phyloP scores from a whole-genome alignment of 2,888 invertebrate genomes.

The Falcaria lacertinaria region DNA sequence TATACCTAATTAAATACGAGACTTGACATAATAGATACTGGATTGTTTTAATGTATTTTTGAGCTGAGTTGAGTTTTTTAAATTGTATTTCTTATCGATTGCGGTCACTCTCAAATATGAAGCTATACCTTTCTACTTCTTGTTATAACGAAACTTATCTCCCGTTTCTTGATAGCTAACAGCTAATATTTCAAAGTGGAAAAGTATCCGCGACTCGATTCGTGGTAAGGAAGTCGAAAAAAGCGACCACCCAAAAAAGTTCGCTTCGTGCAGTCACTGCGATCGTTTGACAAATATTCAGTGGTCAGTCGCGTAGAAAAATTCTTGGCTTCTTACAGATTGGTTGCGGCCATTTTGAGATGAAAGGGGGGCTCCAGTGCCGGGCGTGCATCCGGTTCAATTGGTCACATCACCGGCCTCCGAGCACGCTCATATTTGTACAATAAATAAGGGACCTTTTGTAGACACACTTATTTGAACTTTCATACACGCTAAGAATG shows the following conservation, averaged over 20 bases:
- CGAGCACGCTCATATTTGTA: constrained; percentile 34
- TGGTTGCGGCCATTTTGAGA: constrained; percentile 70
- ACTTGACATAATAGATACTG: too few relatives aligned
- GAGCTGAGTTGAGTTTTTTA: too few relatives aligned
- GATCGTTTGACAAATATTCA: constrained; percentile 60
- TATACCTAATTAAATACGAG: too few relatives aligned
- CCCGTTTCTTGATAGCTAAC: constrained; percentile 3
- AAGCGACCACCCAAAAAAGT: constrained; percentile 47
- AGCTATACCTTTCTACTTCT: too few relatives aligned
- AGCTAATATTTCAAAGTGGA: constrained; percentile 19
- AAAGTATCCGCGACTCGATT: constrained; percentile 37
- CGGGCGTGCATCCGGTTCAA: constrained; percentile 63
- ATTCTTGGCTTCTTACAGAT: constrained; percentile 65
- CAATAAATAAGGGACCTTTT: constrained; percentile 44
- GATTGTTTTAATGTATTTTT: too few relatives aligned
- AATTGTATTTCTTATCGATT: too few relatives aligned
- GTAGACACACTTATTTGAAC: constrained; percentile 36
- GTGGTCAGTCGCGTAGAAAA: constrained; percentile 68
- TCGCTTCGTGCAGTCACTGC: constrained; percentile 51
- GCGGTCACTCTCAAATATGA: too few relatives aligned
- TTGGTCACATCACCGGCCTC: constrained; percentile 33
- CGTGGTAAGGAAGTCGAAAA: constrained; percentile 40
- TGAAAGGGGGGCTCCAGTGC: constrained; percentile 72
- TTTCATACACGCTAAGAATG: constrained; percentile 39
- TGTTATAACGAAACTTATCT: constrained; percentile 1